phyloP scores from a whole-genome alignment of 2,888 invertebrate species.

The Phoenoteleia sp. region DNA sequence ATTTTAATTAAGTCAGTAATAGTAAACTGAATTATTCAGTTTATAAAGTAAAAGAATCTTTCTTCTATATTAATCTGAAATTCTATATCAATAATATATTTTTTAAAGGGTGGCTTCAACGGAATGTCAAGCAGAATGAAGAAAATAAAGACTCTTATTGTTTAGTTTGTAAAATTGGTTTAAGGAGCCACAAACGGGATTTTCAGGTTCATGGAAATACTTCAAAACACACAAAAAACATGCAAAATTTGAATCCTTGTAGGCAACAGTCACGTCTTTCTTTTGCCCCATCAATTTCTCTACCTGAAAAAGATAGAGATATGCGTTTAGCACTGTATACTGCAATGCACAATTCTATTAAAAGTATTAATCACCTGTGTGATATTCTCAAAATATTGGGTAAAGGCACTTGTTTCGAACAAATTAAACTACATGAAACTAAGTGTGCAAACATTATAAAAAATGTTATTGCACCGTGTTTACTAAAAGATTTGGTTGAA shows the following conservation, averaged over 20 bases:
- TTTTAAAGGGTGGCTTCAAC: slow-evolving; percentile 25
- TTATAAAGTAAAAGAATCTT: too few species aligned
- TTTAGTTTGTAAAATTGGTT: slow-evolving; percentile 10
- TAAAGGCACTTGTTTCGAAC: slow-evolving; percentile 17
- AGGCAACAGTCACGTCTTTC: slow-evolving; percentile 4
- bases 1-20: too few species aligned
- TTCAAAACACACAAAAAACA: not conserved
- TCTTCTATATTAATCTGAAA: too few species aligned
- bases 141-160: slow-evolving; percentile 23
- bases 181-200: slow-evolving; percentile 24
- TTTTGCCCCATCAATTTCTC: slow-evolving; percentile 5
- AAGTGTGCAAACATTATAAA: slow-evolving; percentile 64
- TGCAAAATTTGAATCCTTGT: not conserved
- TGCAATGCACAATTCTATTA: slow-evolving; percentile 33
- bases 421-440: slow-evolving; percentile 59
- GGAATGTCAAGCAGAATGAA: not conserved
- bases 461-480: slow-evolving; percentile 55
- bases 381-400: slow-evolving; percentile 2
- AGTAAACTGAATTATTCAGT: too few species aligned
- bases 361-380: slow-evolving; percentile 14
- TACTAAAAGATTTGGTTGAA: slow-evolving; percentile 48
- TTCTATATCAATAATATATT: slow-evolving; percentile 10
- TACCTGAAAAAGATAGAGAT: slow-evolving; percentile 27
- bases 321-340: slow-evolving; percentile 10
- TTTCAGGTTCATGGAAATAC: slow-evolving; percentile 18